Evolutionary conservation across 2,888 invertebrate genomes (phyloP).

Genomic region (Agonopterix arenella): DNA sequence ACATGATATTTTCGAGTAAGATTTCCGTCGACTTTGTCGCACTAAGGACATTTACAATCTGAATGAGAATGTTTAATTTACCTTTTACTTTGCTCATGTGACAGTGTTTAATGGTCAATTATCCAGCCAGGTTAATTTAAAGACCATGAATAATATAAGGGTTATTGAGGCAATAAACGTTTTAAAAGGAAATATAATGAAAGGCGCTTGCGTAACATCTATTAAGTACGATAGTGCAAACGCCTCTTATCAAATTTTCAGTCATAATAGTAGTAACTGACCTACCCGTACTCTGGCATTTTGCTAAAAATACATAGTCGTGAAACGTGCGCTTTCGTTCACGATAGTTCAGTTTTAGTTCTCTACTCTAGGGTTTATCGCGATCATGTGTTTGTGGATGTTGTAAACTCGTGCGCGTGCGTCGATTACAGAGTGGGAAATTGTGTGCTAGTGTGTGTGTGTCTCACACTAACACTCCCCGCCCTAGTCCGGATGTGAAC

Average conservation of each 20-base stretch:
- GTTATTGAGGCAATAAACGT: constrained; percentile 2
- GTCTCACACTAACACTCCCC: constrained; percentile 34
- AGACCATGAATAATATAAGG: constrained; percentile 7
- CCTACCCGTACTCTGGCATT: constrained; percentile 61
- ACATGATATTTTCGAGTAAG: too few relatives aligned
- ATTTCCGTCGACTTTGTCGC: too few relatives aligned
- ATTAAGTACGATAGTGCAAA: constrained; percentile 17
- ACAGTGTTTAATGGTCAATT: not conserved
- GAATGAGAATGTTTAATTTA: not conserved
- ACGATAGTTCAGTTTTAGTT: constrained; percentile 46
- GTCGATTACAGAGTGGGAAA: constrained; percentile 30
- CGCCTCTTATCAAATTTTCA: constrained; percentile 45
- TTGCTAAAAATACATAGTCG: constrained; percentile 60
- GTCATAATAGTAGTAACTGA: constrained; percentile 67
- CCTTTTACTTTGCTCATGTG: constrained; percentile 18
- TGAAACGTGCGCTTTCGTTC: constrained; percentile 62
- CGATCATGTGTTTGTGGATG: constrained; percentile 23
- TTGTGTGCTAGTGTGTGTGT: constrained; percentile 43
- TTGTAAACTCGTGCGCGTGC: constrained; percentile 23
- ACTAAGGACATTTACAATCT: too few relatives aligned
- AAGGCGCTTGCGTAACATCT: too few relatives aligned
- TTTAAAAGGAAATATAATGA: constrained; percentile 1
- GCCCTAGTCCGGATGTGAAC: constrained; percentile 72
- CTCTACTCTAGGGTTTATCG: constrained; percentile 30
- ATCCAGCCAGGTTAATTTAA: not conserved